These are phyloP conservation scores for Heliothis peltigera DNA, from an alignment of 2,888 invertebrate genomes.

Conservation along the genomic window DNA sequence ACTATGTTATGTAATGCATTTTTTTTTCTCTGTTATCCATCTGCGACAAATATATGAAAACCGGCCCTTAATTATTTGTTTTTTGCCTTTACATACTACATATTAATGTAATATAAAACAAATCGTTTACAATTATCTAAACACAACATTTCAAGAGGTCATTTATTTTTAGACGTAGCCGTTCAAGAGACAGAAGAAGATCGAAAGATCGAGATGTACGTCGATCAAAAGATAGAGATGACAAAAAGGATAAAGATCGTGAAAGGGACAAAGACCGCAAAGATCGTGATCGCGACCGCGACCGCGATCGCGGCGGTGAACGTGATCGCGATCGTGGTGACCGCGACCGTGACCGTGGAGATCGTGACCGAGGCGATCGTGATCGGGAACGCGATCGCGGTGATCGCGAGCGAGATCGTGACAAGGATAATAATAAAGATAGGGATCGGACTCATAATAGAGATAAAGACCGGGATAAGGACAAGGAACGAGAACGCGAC, in stretches of 20 bases:
- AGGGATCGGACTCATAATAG: conserved; percentile 69
- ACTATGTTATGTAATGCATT: too few relatives aligned
- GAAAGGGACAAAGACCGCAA: conserved; percentile 82
- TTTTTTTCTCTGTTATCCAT: too few relatives aligned
- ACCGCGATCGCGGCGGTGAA: conserved; percentile 65
- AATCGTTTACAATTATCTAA: too few relatives aligned
- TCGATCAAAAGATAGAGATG: conserved; percentile 89
- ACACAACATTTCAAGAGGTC: too few relatives aligned
- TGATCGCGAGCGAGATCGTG: conserved; percentile 66
- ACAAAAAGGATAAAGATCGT: conserved; percentile 78
- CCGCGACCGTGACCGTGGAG: conserved; percentile 70
- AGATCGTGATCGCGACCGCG: conserved; percentile 70
- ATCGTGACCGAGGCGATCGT: conserved; percentile 76
- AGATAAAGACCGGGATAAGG: conserved; percentile 76
- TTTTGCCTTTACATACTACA: too few relatives aligned
- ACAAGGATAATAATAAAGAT: conserved; percentile 65
- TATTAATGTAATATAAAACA: too few relatives aligned
- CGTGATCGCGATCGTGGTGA: conserved; percentile 74
- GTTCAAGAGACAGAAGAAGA: conserved; percentile 86
- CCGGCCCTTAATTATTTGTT: too few relatives aligned
- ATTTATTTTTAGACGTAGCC: conserved; percentile 76
- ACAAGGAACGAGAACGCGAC: conserved; percentile 76
- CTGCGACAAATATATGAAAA: too few relatives aligned
- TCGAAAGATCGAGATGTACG: conserved; percentile 91
- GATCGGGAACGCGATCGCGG: conserved; percentile 65